Evolutionary conservation across 2,113 vertebrate genomes (phyloP).

Genomic region (Drymodes brunneopygia): DNA sequence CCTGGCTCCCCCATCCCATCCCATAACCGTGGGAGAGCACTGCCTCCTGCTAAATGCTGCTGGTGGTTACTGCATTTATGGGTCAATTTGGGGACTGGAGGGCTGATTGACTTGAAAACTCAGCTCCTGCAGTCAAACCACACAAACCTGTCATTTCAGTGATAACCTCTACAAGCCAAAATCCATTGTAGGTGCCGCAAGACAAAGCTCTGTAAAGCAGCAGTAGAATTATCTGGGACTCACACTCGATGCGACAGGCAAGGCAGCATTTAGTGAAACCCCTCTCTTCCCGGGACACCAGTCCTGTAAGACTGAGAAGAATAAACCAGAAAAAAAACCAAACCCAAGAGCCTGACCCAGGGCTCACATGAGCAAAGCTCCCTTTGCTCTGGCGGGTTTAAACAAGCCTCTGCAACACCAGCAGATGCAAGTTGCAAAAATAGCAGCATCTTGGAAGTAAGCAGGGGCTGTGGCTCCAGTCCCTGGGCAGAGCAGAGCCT

Average conservation of each 20-base stretch:
- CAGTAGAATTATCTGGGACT: background rate
- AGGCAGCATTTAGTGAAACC: background rate
- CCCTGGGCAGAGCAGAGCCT: background rate
- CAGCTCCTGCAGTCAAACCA: background rate
- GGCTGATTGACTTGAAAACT: background rate
- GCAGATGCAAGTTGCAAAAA: slow-evolving; percentile 11
- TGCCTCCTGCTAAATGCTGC: background rate
- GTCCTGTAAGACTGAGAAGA: background rate
- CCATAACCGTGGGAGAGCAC: fast-evolving
- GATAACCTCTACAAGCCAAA: background rate
- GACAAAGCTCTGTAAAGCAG: background rate
- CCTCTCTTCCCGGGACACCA: fast-evolving
- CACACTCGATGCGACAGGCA: fast-evolving
- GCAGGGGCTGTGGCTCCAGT: background rate
- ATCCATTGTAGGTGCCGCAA: fast-evolving
- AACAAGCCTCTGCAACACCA: background rate
- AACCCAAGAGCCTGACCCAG: background rate
- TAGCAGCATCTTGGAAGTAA: slow-evolving; percentile 22
- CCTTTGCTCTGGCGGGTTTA: background rate
- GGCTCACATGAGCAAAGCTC: background rate
- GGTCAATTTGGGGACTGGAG: background rate
- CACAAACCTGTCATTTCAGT: background rate
- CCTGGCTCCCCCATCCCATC: background rate
- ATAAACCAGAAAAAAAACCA: background rate
- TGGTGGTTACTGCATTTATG: background rate